Conservation (phyloP, 2,797 vertebrate species). For the Sebastiscus albofasciatus region DNA sequence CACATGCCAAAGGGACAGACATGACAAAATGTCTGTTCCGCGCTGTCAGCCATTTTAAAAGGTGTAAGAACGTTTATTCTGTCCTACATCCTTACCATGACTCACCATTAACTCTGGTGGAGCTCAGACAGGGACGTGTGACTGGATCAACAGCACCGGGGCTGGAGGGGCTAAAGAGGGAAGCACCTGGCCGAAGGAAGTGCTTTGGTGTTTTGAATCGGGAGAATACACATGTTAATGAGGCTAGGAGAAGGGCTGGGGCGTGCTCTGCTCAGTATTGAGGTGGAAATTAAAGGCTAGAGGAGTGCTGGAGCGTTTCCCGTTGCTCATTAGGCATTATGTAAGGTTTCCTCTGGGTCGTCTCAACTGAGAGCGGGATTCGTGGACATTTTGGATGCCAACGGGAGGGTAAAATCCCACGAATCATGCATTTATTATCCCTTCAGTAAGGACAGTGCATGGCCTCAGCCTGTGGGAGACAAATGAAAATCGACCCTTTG, state of each 20-base stretch:
- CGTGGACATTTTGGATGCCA: slow-evolving; percentile 70
- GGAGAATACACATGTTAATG: slow-evolving; percentile 79
- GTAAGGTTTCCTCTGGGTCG: slow-evolving; percentile 72
- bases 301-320: slow-evolving; percentile 77
- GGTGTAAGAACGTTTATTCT: slow-evolving; percentile 50
- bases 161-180: slow-evolving; percentile 63
- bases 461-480: slow-evolving; percentile 60
- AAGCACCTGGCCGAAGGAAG: slow-evolving; percentile 79
- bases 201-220: slow-evolving; percentile 73
- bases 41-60: slow-evolving; percentile 46
- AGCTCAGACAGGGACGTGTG: slow-evolving; percentile 56
- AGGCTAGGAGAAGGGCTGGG: slow-evolving; percentile 67
- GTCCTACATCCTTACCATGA: slow-evolving; percentile 55
- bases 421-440: slow-evolving; percentile 77
- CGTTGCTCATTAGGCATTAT: slow-evolving; percentile 81
- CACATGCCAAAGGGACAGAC: slow-evolving; percentile 17
- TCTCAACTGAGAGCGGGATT: slow-evolving; percentile 70
- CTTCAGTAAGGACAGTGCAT: slow-evolving; percentile 50
- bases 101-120: slow-evolving; percentile 61
- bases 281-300: slow-evolving; percentile 78
- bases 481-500: slow-evolving; percentile 56
- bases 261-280: slow-evolving; percentile 74
- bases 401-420: slow-evolving; percentile 73
- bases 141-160: slow-evolving; percentile 56
- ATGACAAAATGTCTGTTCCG: slow-evolving; percentile 43